phyloP scores from a whole-genome alignment of 2,797 vertebrate species.

The Parambassis ranga region DNA sequence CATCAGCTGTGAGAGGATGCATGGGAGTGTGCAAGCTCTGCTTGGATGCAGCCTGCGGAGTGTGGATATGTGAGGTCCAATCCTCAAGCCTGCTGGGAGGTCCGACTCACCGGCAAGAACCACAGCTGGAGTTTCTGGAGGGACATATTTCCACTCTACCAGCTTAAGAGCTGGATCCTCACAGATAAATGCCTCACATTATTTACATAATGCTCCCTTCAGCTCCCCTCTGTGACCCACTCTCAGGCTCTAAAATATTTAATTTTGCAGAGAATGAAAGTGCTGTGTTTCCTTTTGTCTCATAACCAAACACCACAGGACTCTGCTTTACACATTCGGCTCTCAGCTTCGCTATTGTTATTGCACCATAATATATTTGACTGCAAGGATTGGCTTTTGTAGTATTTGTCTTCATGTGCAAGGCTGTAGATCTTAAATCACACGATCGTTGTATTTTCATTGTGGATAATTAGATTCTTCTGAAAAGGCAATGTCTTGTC shows the following conservation, averaged over 20 bases:
- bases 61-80: conserved; percentile 12
- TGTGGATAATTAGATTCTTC: neutral
- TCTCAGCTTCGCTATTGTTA: neutral
- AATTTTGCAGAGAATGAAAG: neutral
- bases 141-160: conserved; percentile 7
- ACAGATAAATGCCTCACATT: conserved; percentile 20
- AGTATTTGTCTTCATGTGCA: neutral
- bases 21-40: conserved; percentile 22
- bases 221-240: neutral
- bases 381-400: neutral
- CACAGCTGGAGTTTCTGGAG: conserved; percentile 23
- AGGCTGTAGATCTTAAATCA: neutral
- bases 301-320: neutral
- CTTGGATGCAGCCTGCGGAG: conserved; percentile 35
- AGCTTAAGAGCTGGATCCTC: neutral
- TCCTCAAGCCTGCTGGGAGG: neutral
- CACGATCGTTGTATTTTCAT: neutral
- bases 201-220: conserved; percentile 24
- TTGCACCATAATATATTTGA: neutral
- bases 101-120: neutral
- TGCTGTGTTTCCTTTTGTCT: neutral
- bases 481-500: neutral
- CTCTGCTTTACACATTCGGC: neutral
- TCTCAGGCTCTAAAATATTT: conserved; percentile 1
- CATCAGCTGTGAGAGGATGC: conserved; percentile 42